Percentiles rank a stretch among this genome's conserved stretches.
These are phyloP conservation scores for Onchidella celtica DNA, from an alignment of 2,888 invertebrate genomes.

Conservation along the genomic window DNA sequence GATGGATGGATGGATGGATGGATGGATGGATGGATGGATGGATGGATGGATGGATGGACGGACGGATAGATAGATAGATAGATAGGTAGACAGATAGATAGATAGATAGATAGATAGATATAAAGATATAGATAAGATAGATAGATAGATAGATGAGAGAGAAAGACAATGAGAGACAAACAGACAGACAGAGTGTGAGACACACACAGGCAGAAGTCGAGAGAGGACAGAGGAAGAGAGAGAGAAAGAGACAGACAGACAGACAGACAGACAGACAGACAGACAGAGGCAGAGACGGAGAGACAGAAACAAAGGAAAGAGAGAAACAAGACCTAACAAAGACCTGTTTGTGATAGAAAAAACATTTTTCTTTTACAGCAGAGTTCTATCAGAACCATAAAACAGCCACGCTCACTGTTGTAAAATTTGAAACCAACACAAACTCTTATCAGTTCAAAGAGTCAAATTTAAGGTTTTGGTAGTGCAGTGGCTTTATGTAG, in stretches of 20 bases:
- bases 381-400: no score
- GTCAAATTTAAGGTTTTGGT: no score
- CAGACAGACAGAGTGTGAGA: not conserved
- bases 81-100: not conserved
- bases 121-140: not conserved
- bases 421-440: no score
- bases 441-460: no score
- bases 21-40: not conserved
- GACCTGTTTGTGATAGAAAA: no score
- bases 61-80: not conserved
- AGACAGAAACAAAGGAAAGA: not conserved
- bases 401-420: no score
- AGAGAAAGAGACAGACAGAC: not conserved
- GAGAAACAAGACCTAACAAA: no score
- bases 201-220: not conserved
- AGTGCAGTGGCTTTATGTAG: no score
- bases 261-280: not conserved
- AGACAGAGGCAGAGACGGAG: conserved; percentile 2
- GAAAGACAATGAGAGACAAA: not conserved
- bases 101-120: not conserved
- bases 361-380: no score
- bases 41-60: not conserved
- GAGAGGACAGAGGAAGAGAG: conserved; percentile 23
- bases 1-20: not conserved
- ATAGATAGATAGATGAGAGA: not conserved